Percentiles rank a stretch among this genome's conserved stretches.
Evolutionary conservation across 2,888 invertebrate genomes (phyloP).

Genomic region (Embidobia sp.): DNA sequence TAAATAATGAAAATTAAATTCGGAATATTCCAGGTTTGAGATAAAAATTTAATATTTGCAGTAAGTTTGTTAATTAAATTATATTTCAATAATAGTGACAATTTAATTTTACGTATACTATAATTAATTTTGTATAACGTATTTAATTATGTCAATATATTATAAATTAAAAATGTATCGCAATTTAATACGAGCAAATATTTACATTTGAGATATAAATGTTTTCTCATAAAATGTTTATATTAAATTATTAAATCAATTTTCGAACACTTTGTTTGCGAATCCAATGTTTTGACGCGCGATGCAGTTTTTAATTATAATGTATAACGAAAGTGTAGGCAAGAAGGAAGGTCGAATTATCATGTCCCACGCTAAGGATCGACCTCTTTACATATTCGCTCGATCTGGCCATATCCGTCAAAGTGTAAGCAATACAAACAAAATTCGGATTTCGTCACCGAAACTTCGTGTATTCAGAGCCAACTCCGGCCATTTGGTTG

Average conservation of each 20-base stretch:
- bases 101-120: no score
- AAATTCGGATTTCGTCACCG: slow-evolving; percentile 54
- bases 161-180: no score
- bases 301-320: slow-evolving; percentile 37
- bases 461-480: slow-evolving; percentile 7
- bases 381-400: slow-evolving; percentile 61
- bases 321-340: slow-evolving; percentile 58
- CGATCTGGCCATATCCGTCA: slow-evolving; percentile 46
- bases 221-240: no score
- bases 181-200: no score
- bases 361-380: slow-evolving; percentile 60
- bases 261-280: background rate
- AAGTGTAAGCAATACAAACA: slow-evolving; percentile 19
- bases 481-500: slow-evolving; percentile 1
- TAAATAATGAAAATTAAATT: slow-evolving; percentile 12
- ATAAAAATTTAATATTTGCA: no score
- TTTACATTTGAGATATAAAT: no score
- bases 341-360: slow-evolving; percentile 51
- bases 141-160: no score
- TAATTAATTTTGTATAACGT: no score
- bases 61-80: no score
- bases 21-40: no score
- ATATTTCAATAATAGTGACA: no score
- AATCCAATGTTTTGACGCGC: slow-evolving; percentile 12
- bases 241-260: background rate